Evolutionary conservation across 2,797 vertebrate genomes (phyloP), one percentile per base, ranked within the genome.

Genomic region (Lepilemur ruficaudatus): DNA sequence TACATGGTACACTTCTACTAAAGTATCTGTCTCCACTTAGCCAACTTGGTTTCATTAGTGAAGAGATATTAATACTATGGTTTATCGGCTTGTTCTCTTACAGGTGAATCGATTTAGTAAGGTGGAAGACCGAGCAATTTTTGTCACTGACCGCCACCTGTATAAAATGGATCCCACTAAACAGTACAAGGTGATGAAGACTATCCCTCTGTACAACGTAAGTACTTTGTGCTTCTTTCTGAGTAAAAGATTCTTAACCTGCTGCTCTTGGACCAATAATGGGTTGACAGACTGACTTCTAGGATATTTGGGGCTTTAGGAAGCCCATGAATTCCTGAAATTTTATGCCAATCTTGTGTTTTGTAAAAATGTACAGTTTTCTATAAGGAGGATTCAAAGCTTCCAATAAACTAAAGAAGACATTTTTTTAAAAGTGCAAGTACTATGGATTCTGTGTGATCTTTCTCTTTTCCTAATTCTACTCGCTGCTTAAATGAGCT

Each of bases 131-230:
- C 98, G 99, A 79, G 99, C 99, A 0, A 99, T 99, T 98, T 99
- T 99, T 98, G 99, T 99, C 96, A 99, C 99, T 2, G 99, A 99
- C 96, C 99, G 99, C 1, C 99, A 99, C 98, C 98, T 99, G 35
- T 99, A 99, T 98, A 99, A 99, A 99, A 99, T 99, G 99, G 99
- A 99, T 97, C 99, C 99, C 61, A 98, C 99, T 91, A 99, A 99
- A 98, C 99, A 99, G 98, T 99, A 99, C 98, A 99, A 99, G 55
- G 99, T 99, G 97, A 99, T 99, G 99, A 99, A 99, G 98, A 99
- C 99, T 97, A 99, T 99, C 97, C 99, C 99, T 0, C 99, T 99
- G 15, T 99, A 99, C 97, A 99, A 99, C 0, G 99, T 99, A 98
- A 94, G 99, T 98, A 63, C 46, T 14, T 57, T 25, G 28, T 63